phyloP scores from a whole-genome alignment of 1,140 invertebrate genomes.

The Aphidius ervi region DNA sequence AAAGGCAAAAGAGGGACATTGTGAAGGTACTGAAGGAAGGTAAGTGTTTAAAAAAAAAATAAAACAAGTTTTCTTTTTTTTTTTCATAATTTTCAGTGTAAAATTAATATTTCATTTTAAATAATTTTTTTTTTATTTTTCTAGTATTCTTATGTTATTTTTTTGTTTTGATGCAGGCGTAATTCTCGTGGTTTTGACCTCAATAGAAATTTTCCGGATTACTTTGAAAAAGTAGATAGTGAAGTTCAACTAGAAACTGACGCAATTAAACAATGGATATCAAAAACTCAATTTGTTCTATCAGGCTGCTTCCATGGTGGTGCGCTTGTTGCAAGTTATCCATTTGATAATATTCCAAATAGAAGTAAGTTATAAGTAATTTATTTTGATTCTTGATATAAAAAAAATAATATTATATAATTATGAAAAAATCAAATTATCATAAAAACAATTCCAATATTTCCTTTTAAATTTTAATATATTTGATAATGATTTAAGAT shows the following conservation, averaged over 20 bases:
- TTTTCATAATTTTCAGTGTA: no score
- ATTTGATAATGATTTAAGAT: no score
- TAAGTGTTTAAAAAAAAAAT: conserved; percentile 33
- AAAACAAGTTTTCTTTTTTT: no score
- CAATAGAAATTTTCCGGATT: conserved; percentile 91
- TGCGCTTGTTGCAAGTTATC: conserved; percentile 87
- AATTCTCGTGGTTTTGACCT: conserved; percentile 84
- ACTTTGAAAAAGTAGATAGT: conserved; percentile 83
- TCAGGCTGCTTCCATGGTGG: conserved; percentile 89
- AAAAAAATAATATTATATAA: no score
- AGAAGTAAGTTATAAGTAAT: conserved; percentile 66
- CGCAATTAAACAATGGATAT: conserved; percentile 90
- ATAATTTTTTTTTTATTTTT: no score
- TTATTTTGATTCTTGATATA: neutral
- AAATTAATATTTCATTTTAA: neutral
- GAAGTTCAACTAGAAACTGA: conserved; percentile 87
- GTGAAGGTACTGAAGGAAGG: conserved; percentile 80
- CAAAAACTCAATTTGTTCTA: conserved; percentile 86
- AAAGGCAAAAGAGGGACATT: conserved; percentile 80
- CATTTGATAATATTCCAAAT: conserved; percentile 87
- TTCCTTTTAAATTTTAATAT: no score
- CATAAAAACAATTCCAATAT: no score
- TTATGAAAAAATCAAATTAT: no score
- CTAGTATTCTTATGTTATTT: no score
- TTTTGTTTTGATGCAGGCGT: conserved; percentile 56